A percentile compares a stretch with the other conserved stretches of the same genome.
Conservation (phyloP, 2,888 invertebrate species). For the Caenorhabditis sp. region DNA sequence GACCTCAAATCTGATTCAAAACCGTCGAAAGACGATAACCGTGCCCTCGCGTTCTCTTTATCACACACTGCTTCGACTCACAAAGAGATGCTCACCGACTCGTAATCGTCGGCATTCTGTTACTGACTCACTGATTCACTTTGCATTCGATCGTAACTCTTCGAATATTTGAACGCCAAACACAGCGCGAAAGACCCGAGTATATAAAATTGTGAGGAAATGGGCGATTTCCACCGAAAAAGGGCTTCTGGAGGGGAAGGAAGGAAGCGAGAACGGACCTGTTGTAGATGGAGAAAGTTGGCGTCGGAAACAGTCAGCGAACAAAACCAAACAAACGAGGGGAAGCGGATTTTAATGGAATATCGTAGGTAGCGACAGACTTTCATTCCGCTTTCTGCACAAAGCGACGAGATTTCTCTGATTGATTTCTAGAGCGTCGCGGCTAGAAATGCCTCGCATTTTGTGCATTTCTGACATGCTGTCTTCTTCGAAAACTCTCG, state of each 20-base stretch:
- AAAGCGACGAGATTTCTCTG: conserved; percentile 6
- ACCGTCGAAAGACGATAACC: too few species aligned
- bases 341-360: conserved; percentile 41
- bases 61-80: conserved; percentile 25
- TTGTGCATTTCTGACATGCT: conserved; percentile 31
- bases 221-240: too few species aligned
- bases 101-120: conserved; percentile 20
- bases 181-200: too few species aligned
- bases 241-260: background rate
- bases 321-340: conserved; percentile 41
- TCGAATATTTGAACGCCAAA: background rate
- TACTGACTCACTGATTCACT: conserved; percentile 34
- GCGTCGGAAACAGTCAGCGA: conserved; percentile 24
- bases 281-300: conserved; percentile 10
- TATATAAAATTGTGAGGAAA: too few species aligned
- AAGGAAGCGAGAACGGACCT: background rate
- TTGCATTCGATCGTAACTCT: conserved; percentile 2
- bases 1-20: too few species aligned
- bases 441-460: background rate
- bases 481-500: conserved; percentile 1
- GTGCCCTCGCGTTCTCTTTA: conserved; percentile 27
- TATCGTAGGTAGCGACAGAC: conserved; percentile 12
- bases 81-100: conserved; percentile 42
- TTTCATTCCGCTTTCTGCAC: conserved; percentile 33
- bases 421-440: conserved; percentile 17